phyloP scores from a whole-genome alignment of 2,888 invertebrate species.

The Stenoptilia bipunctidactyla region DNA sequence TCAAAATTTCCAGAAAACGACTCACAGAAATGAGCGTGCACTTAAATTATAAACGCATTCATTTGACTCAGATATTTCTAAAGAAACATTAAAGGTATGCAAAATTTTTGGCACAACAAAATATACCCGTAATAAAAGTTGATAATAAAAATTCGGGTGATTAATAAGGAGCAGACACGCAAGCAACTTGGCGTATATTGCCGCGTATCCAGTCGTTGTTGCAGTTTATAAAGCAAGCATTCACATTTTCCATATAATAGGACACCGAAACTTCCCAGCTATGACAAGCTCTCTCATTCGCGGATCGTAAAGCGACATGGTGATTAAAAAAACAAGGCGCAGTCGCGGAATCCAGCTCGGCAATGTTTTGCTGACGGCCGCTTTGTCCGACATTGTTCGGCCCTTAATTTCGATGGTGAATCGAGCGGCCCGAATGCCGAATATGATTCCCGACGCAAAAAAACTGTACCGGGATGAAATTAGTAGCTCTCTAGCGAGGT shows the following conservation, averaged over 20 bases:
- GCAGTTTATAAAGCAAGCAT: constrained; percentile 23
- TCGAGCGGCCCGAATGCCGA: constrained; percentile 67
- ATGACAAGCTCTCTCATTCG: constrained; percentile 67
- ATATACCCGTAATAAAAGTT: not conserved
- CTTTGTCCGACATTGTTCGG: constrained; percentile 70
- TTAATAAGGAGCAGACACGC: not conserved
- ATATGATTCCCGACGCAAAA: constrained; percentile 67
- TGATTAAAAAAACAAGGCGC: constrained; percentile 59
- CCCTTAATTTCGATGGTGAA: constrained; percentile 68
- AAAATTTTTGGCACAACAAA: constrained; percentile 1
- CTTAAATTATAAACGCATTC: not conserved
- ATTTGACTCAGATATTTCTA: not conserved
- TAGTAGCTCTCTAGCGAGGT: constrained; percentile 67
- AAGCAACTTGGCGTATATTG: not conserved
- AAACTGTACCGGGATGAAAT: constrained; percentile 65
- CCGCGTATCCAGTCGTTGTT: not conserved
- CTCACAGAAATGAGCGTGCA: not conserved
- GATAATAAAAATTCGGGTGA: not conserved
- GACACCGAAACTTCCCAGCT: constrained; percentile 60
- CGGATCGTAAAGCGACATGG: constrained; percentile 55
- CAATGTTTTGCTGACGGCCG: constrained; percentile 68
- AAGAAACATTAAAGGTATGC: not conserved
- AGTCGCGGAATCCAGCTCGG: constrained; percentile 60
- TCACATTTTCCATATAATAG: constrained; percentile 65
- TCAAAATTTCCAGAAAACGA: too few relatives aligned